These are phyloP conservation scores for Cremastinae sp. DNA, from an alignment of 2,888 invertebrate species.

Conservation along the genomic window DNA sequence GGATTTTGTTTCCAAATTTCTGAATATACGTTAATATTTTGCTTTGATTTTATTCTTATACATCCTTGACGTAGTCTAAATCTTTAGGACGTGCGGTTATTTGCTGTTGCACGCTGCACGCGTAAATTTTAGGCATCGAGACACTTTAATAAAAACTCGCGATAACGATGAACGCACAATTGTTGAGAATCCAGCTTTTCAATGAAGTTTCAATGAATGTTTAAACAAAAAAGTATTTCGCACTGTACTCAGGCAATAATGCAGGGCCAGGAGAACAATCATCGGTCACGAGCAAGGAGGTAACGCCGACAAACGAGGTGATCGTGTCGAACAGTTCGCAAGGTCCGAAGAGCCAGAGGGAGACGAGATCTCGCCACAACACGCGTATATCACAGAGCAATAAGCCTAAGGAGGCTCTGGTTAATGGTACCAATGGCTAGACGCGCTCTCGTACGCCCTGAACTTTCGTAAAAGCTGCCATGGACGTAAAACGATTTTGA, in stretches of 20 bases:
- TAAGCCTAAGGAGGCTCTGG: conserved; percentile 85
- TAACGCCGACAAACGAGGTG: conserved; percentile 75
- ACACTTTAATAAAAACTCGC: neutral
- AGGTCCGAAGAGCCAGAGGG: conserved; percentile 78
- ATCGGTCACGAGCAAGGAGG: conserved; percentile 75
- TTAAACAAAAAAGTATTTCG: conserved; percentile 8
- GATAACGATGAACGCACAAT: neutral
- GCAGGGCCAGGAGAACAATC: conserved; percentile 76
- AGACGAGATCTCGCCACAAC: conserved; percentile 76
- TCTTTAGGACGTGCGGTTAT: conserved; percentile 56
- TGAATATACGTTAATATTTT: neutral
- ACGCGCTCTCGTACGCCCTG: conserved; percentile 17
- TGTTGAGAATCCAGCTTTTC: neutral
- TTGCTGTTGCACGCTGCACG: conserved; percentile 47
- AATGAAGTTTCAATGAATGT: neutral
- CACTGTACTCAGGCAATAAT: conserved; percentile 72
- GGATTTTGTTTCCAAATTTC: neutral
- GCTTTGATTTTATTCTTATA: neutral
- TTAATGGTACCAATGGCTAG: conserved; percentile 84
- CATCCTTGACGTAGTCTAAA: conserved; percentile 6
- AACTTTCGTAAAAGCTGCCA: conserved; percentile 43
- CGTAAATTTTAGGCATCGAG: conserved; percentile 9
- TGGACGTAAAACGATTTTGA: conserved; percentile 50
- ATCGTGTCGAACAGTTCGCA: conserved; percentile 75
- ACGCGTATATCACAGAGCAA: conserved; percentile 79